A percentile compares a stretch with the other conserved stretches of the same genome.
Evolutionary conservation across 2,797 vertebrate genomes (phyloP).

Genomic region (Periophthalmus magnuspinnatus): DNA sequence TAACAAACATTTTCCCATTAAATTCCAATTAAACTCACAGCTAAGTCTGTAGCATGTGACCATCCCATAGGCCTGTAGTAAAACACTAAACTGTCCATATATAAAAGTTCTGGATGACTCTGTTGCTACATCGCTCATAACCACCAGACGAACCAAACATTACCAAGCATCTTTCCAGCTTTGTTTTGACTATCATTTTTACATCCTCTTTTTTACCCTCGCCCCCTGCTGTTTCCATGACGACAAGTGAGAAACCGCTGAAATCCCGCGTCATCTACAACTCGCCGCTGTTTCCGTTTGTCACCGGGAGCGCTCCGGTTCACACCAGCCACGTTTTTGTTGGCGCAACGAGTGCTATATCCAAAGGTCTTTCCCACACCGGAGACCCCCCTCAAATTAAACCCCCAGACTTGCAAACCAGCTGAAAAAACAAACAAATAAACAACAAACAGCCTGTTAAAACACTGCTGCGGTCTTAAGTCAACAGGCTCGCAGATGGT

Average conservation of each 20-base stretch:
- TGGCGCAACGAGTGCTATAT: slow-evolving; percentile 22
- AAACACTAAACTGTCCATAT: too few relatives aligned
- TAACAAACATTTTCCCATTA: too few relatives aligned
- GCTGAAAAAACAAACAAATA: slow-evolving; percentile 56
- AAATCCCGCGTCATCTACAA: slow-evolving; percentile 22
- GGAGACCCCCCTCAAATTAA: neutral
- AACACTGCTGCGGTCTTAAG: slow-evolving; percentile 39
- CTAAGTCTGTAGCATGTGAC: too few relatives aligned
- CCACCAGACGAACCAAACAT: neutral
- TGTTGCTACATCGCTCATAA: too few relatives aligned
- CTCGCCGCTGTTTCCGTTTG: neutral
- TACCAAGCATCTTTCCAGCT: neutral
- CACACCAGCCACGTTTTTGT: slow-evolving; percentile 21
- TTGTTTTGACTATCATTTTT: neutral
- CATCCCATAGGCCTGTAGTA: too few relatives aligned
- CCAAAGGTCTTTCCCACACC: slow-evolving; percentile 38
- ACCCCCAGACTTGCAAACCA: slow-evolving; percentile 13
- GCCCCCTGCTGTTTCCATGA: slow-evolving; percentile 17
- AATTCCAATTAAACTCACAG: too few relatives aligned
- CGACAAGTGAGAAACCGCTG: slow-evolving; percentile 37
- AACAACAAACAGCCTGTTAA: slow-evolving; percentile 38
- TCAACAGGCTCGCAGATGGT: slow-evolving; percentile 41
- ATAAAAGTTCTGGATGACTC: too few relatives aligned
- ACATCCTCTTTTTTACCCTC: neutral
- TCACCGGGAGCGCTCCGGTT: neutral